A percentile compares a stretch with the other conserved stretches of the same genome.
These are phyloP conservation scores for Microcebus jonahi DNA, from an alignment of 2,113 vertebrate species.

Conservation along the genomic window DNA sequence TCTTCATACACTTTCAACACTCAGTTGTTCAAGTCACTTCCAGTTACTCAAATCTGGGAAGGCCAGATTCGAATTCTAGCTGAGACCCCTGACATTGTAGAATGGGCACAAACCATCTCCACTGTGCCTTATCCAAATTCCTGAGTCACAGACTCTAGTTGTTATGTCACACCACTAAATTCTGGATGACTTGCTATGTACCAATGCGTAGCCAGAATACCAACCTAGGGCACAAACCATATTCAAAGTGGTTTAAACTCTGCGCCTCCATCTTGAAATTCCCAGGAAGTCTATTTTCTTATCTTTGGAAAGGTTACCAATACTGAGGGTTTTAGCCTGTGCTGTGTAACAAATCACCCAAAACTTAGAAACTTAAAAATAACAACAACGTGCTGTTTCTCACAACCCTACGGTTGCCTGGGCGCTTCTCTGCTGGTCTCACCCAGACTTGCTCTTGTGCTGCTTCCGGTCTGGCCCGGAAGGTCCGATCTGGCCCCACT, in stretches of 20 bases:
- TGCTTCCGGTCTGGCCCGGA: background rate
- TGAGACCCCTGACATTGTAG: background rate
- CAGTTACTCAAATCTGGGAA: background rate
- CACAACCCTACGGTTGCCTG: fast-evolving
- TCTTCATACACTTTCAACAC: background rate
- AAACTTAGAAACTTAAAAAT: background rate
- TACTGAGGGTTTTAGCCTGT: background rate
- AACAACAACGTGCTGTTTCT: background rate
- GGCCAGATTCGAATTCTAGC: background rate
- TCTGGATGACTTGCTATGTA: background rate
- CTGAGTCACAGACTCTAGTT: background rate
- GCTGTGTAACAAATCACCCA: background rate
- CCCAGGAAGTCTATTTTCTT: background rate
- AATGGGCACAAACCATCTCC: background rate
- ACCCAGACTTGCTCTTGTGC: background rate
- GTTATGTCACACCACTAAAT: background rate
- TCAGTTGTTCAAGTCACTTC: background rate
- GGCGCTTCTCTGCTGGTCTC: background rate
- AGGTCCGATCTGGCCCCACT: background rate
- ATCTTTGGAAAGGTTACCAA: background rate
- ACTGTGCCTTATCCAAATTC: background rate
- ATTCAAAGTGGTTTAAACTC: background rate
- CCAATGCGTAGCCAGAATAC: background rate
- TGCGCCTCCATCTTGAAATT: background rate
- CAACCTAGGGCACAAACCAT: too few relatives aligned